These are phyloP conservation scores for Pimpla rufipes DNA, from an alignment of 2,888 invertebrate species.

Conservation along the genomic window DNA sequence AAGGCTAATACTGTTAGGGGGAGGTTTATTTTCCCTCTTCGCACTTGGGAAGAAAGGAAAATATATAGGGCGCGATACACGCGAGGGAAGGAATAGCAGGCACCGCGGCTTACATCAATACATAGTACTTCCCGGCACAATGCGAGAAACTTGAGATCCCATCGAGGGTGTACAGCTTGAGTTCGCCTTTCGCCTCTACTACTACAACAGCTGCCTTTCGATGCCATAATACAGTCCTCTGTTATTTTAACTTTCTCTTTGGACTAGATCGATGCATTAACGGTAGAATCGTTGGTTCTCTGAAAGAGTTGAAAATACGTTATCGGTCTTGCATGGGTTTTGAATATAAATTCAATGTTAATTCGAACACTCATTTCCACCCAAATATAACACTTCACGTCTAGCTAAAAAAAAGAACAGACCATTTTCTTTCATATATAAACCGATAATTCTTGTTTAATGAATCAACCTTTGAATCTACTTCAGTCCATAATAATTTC, in stretches of 20 bases:
- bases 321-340: no score
- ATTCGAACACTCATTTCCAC: no score
- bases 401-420: no score
- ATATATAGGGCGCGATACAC: neutral
- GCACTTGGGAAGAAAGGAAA: neutral
- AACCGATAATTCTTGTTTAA: no score
- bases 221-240: neutral
- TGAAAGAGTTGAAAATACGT: no score
- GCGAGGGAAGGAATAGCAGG: neutral
- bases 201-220: neutral
- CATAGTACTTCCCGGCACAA: neutral
- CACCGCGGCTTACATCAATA: neutral
- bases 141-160: neutral
- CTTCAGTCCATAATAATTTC: neutral
- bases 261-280: neutral
- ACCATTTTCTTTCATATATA: no score
- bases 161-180: neutral
- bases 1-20: neutral
- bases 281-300: neutral
- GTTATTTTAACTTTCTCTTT: neutral
- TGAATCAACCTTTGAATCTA: no score
- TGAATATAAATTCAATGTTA: neutral
- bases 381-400: no score
- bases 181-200: neutral
- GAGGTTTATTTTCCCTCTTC: neutral